These are phyloP conservation scores for Heteromurus nitidus DNA, from an alignment of 2,888 invertebrate genomes.

Conservation along the genomic window DNA sequence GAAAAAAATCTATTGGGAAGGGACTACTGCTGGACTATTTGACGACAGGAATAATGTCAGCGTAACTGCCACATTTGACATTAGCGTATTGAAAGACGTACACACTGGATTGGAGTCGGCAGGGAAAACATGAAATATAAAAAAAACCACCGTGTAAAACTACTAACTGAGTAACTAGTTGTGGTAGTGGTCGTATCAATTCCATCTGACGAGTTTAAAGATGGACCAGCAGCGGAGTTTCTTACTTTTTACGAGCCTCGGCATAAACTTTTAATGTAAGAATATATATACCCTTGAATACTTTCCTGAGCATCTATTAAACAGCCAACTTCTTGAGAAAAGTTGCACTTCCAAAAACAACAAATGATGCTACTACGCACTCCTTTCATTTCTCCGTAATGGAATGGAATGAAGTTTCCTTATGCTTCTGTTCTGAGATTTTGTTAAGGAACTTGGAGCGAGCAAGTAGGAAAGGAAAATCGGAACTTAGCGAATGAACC, in stretches of 20 bases:
- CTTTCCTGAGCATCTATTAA: too few species aligned
- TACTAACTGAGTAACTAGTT: not conserved
- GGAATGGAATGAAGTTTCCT: slow-evolving; percentile 50
- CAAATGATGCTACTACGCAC: slow-evolving; percentile 16
- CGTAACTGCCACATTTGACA: too few species aligned
- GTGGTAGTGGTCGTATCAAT: slow-evolving; percentile 33
- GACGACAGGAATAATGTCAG: slow-evolving; percentile 30
- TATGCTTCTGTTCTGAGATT: too few species aligned
- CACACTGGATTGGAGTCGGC: slow-evolving; percentile 4
- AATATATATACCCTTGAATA: too few species aligned
- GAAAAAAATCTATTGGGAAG: too few species aligned
- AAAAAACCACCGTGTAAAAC: slow-evolving; percentile 3
- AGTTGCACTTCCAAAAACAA: slow-evolving; percentile 19
- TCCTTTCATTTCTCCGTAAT: slow-evolving; percentile 44
- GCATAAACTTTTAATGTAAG: too few species aligned
- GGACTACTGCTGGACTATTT: slow-evolving; percentile 16
- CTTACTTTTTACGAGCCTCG: too few species aligned
- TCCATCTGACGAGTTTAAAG: slow-evolving; percentile 20
- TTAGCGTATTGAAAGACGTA: not conserved
- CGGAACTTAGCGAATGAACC: too few species aligned
- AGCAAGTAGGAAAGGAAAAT: too few species aligned
- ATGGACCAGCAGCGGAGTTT: slow-evolving; percentile 46
- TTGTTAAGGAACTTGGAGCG: too few species aligned
- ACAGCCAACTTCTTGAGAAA: slow-evolving; percentile 3
- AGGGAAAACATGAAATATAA: too few species aligned